These are phyloP conservation scores for Clitarchus hookeri DNA, from an alignment of 2,888 invertebrate species.

Conservation along the genomic window DNA sequence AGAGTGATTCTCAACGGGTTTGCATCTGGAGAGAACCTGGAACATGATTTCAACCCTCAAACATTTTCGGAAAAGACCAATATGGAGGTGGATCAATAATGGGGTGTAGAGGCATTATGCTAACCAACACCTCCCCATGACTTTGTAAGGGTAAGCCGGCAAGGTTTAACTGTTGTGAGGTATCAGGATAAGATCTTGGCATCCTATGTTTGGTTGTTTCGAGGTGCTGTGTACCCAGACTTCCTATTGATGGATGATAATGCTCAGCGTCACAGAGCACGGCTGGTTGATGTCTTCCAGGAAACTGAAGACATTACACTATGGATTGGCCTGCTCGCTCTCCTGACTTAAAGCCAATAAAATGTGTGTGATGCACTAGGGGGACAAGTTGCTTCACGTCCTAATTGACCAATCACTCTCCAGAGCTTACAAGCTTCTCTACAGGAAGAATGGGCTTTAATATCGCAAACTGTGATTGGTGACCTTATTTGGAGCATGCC, in stretches of 20 bases:
- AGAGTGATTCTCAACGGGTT: constrained; percentile 22
- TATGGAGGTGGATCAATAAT: constrained; percentile 24
- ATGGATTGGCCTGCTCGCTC: no score
- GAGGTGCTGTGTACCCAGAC: no score
- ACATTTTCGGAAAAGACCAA: constrained; percentile 4
- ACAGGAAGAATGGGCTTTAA: constrained; percentile 28
- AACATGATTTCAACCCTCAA: constrained; percentile 8
- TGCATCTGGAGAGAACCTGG: constrained; percentile 22
- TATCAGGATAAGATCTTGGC: no score
- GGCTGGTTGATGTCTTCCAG: no score
- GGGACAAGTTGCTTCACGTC: constrained; percentile 22
- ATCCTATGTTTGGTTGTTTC: no score
- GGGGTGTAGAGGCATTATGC: not conserved
- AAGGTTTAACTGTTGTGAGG: no score
- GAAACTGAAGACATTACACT: no score
- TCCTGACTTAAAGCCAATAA: no score
- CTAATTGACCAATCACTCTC: constrained; percentile 19
- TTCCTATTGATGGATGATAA: no score
- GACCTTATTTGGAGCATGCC: constrained; percentile 24
- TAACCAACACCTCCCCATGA: not conserved
- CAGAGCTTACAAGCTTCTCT: constrained; percentile 20
- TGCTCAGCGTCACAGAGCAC: no score
- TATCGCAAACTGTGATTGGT: constrained; percentile 24
- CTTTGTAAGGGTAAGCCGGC: not conserved
- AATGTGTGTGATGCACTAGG: constrained; percentile 23